Evolutionary conservation across 2,888 invertebrate genomes (phyloP), one percentile per base, ranked within the genome.

Genomic region (Nasonia oneida): DNA sequence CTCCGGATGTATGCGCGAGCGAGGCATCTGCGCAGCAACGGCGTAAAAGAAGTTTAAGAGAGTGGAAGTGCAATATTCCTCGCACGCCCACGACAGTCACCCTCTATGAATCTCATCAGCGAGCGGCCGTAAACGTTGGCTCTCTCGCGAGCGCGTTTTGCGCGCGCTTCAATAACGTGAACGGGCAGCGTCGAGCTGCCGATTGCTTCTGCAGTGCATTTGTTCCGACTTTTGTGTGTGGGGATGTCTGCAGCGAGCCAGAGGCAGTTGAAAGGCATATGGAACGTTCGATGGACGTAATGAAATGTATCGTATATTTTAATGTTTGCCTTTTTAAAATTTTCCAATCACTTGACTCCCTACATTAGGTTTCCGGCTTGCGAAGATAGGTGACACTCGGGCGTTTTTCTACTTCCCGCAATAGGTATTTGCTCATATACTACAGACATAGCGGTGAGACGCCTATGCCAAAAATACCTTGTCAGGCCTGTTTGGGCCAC

Each of bases 91-190:
- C 85, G 64, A 77, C 75, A 76, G 61, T 70, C 83, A n/a, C 80
- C 80, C 80, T 86, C 61, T 80, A 71, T 80, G 86, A 86, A 86
- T 86, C 86, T 83, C 86, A 86, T 86, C 83, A 86, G 83, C 67
- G 75, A 29, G 67, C 37, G 76, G 82, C 73, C 78, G 74, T 85
- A 85, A 85, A 85, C 39, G 73, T 42, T 64, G 70, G 61, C 33
- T 8, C 57, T 57, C 74, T 2, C 37, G 23, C 23, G 23, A 23
- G 23, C 23, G 23, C 23, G 23, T 23, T 23, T 23, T 23, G 23
- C 23, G 37, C 29, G 47, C 47, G 57, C 42, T 67, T n/a, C 50
- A 47, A 42, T 64, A 64, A 64, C 23, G 23, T 10, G 64, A 64
- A 23, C n/a, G 23, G 67, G 29, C 29, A 67, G 67, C 67, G 33